Conservation (phyloP, 1,140 invertebrate genomes). For the Xylocopa sonorina region DNA sequence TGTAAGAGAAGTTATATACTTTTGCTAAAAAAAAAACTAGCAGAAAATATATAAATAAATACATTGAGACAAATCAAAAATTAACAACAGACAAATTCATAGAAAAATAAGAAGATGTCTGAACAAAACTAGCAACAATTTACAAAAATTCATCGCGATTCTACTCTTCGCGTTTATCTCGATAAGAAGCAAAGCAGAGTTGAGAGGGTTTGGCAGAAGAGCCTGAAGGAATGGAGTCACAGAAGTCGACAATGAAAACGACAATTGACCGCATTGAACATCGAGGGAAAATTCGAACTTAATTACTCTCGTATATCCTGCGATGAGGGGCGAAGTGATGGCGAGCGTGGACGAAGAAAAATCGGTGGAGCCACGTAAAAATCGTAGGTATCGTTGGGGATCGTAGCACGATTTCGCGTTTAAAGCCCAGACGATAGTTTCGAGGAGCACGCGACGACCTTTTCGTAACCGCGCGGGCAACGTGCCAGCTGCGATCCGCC, state of each 20-base stretch:
- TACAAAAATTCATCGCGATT: too few relatives aligned
- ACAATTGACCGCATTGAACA: not conserved
- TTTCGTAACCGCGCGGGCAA: not conserved
- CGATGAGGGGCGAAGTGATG: not conserved
- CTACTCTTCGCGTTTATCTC: too few relatives aligned
- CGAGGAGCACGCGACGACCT: constrained; percentile 23
- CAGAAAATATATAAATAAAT: too few relatives aligned
- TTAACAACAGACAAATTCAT: too few relatives aligned
- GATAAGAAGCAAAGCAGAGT: not conserved
- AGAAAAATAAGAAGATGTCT: too few relatives aligned
- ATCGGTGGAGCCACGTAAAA: constrained; percentile 6
- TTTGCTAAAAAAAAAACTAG: too few relatives aligned
- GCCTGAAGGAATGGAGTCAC: too few relatives aligned
- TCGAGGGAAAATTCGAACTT: constrained; percentile 15
- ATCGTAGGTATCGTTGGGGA: constrained; percentile 6
- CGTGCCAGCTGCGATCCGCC: constrained; percentile 13
- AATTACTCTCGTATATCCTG: not conserved
- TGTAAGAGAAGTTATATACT: too few relatives aligned
- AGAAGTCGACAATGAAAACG: not conserved
- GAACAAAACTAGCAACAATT: too few relatives aligned
- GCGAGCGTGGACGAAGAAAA: not conserved
- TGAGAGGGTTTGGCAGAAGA: too few relatives aligned
- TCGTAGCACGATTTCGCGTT: constrained; percentile 17
- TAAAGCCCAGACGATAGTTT: constrained; percentile 26
- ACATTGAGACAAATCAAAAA: too few relatives aligned